A percentile compares a stretch with the other conserved stretches of the same genome.
Conservation (phyloP, 2,888 invertebrate genomes). For the Drosophila neotestacea region DNA sequence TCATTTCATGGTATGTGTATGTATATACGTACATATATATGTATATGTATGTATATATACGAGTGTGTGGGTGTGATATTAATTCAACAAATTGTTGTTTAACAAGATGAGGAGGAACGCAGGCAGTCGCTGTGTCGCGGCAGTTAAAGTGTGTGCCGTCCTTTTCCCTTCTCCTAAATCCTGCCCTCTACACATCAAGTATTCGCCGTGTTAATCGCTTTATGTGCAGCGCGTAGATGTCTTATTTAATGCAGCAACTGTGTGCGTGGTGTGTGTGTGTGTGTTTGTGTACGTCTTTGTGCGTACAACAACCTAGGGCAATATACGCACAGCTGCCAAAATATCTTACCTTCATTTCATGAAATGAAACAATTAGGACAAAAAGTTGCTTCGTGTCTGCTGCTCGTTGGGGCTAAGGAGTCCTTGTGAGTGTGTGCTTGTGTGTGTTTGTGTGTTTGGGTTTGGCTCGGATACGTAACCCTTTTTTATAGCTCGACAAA, state of each 20-base stretch:
- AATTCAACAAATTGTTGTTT: conserved; percentile 81
- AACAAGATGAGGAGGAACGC: conserved; percentile 66
- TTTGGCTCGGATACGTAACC: conserved; percentile 75
- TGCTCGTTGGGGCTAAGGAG: conserved; percentile 59
- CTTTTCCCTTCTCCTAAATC: not conserved
- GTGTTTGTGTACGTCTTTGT: conserved; percentile 39
- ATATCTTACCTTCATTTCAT: conserved; percentile 80
- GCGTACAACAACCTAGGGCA: conserved; percentile 72
- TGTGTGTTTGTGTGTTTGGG: conserved; percentile 40
- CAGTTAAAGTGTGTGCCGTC: conserved; percentile 53
- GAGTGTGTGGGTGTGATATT: conserved; percentile 62
- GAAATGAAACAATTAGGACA: conserved; percentile 81
- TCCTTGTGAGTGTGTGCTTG: conserved; percentile 23
- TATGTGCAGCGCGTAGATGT: conserved; percentile 78
- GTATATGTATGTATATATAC: conserved; percentile 21
- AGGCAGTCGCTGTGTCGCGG: conserved; percentile 70
- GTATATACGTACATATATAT: not conserved
- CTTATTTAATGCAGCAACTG: conserved; percentile 74
- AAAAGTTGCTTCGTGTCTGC: conserved; percentile 75
- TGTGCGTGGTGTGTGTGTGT: conserved; percentile 24
- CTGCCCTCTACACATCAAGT: conserved; percentile 34
- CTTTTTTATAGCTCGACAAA: conserved; percentile 79
- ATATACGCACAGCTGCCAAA: conserved; percentile 81
- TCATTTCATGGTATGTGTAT: conserved; percentile 8
- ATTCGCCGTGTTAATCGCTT: conserved; percentile 76